phyloP scores from a whole-genome alignment of 1,140 invertebrate genomes.

The Drosophila tristis region DNA sequence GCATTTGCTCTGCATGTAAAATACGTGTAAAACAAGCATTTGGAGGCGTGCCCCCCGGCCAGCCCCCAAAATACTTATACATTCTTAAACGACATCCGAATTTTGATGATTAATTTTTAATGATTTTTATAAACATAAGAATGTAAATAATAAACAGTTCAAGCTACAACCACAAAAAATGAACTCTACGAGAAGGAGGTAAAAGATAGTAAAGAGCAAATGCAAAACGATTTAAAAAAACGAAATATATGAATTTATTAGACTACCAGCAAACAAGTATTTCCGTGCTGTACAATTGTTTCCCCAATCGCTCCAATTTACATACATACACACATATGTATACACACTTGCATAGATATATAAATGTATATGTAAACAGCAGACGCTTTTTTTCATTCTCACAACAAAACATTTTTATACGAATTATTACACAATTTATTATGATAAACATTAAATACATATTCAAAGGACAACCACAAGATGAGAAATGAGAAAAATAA shows the following conservation, averaged over 20 bases:
- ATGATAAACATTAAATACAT: conserved; percentile 42
- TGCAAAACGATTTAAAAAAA: conserved; percentile 62
- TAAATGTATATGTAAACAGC: conserved; percentile 43
- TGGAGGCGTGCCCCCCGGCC: conserved; percentile 1
- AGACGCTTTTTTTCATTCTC: conserved; percentile 74
- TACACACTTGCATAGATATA: conserved; percentile 15
- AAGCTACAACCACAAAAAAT: conserved; percentile 32
- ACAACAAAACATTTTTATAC: conserved; percentile 67
- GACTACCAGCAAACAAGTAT: conserved; percentile 58
- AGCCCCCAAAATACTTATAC: background rate
- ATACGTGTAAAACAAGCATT: conserved; percentile 25
- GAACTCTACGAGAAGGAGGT: conserved; percentile 11
- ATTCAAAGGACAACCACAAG: conserved; percentile 30
- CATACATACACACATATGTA: conserved; percentile 40
- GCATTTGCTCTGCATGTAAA: conserved; percentile 40
- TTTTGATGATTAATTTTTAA: too few relatives aligned
- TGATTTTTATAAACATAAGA: too few relatives aligned
- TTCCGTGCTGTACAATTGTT: conserved; percentile 62
- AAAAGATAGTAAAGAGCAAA: conserved; percentile 32
- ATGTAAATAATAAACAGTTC: too few relatives aligned
- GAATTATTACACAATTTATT: conserved; percentile 74
- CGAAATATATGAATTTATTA: conserved; percentile 78
- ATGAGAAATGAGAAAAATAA: conserved; percentile 5
- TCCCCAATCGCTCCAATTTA: conserved; percentile 53
- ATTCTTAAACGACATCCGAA: too few relatives aligned